Evolutionary conservation across 2,888 invertebrate species (phyloP), one percentile per base, ranked within the genome.

Genomic region (Drosophila tripunctata): DNA sequence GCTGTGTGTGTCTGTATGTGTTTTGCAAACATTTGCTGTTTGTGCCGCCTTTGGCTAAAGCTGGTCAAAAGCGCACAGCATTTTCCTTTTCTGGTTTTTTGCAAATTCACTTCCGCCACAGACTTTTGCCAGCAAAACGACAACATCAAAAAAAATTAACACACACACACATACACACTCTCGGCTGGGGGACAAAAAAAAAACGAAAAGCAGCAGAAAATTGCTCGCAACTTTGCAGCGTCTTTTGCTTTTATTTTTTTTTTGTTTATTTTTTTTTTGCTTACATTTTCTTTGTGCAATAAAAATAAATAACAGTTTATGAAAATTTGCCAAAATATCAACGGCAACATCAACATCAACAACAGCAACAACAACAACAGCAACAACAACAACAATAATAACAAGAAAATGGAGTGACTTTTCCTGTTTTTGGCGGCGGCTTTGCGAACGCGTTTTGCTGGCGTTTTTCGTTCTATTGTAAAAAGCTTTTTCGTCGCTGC

Each of bases 301-400:
- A 74, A 75, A 83, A 77, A 86, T 86, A 87, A 86, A 79, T 83
- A 83, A 79, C 74, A 83, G 87, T 87, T 83, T 83, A 86, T 87
- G 88, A 86, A 84, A 83, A 87, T 84, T 84, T 84, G 83, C 86
- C 83, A 83, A 83, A 86, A 87, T 85, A 85, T 78, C 75, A 83
- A 71, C 78, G 78, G 57, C 51, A 56, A 47, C 58, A 75, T 55
- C 55, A 57, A 62, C 44, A 48, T 21, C 36, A 64, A 31, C 31
- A 69, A 45, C 21, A 61, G 27, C 48, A 54, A 27, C 38, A 41
- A 17, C 30, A 51, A 35, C 38, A 40, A 33, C 14, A 56, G 14
- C 38, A 45, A 41, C 3, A 57, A 43, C 33, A 60, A 38, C 56
- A 63, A 19, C 50, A 43, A 27, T 45, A 44, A 33, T 43, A 50